Base-by-base conservation (phyloP, 2,797 vertebrate genomes). In the Malurus leucopterus region DNA sequence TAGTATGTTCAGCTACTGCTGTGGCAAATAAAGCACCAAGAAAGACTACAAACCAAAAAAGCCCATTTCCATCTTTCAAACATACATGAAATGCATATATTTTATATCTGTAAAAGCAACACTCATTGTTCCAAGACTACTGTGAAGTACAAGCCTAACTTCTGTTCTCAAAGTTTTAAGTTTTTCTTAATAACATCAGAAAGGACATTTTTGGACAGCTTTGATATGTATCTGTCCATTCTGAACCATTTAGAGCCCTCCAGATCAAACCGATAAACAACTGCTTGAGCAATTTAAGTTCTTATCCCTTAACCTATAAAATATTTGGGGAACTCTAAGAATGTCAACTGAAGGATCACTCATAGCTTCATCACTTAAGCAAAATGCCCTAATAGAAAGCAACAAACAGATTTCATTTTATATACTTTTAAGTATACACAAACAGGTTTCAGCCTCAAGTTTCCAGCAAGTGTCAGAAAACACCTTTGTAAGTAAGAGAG, bases 381-480 rank as follows among this genome's bases (percentile, higher is more conserved):
- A 89, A 80, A 87, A 79, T 36, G 64, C 41, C 26, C 34, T 29
- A 40, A 79, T 5, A 57, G 6, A 69, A 18, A 75, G n/a, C 26
- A 83, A 71, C 23, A 7, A 69, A 24, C 23, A 55, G 11, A 54
- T 30, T 9, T 36, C 34, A 24, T 73, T 78, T 84, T 32, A 69
- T 9, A 43, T 77, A 70, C 5, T 18, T 18, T 44, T 75, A 51
- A 80, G 86, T 20, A 30, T 3, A 76, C 18, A 59, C 17, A 73
- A 72, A 9, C 24, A 70, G 26, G 15, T 84, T 91, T 91, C 78
- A 65, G 65, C 30, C 84, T 88, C 43, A 24, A 36, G 61, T 73
- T 88, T 91, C 76, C 47, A 92, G 68, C 32, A 74, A 83, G 43
- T 51, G 67, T 57, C 58, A 96, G 74, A 72, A 55, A 91, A 70